These are phyloP conservation scores for Vandiemenella viatica DNA, from an alignment of 2,888 invertebrate genomes.

Conservation along the genomic window DNA sequence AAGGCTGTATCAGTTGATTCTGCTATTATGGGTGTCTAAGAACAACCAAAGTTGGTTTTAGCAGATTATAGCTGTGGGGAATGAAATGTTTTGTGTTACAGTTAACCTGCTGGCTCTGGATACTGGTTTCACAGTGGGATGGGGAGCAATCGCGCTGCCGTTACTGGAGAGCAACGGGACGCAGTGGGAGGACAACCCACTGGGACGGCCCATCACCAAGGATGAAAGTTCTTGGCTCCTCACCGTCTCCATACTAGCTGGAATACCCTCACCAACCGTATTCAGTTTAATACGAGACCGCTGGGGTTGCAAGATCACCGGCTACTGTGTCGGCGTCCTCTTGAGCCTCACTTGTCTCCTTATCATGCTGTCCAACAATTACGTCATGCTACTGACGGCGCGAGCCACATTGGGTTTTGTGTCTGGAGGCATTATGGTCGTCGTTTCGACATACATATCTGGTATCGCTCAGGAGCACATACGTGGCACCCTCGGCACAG, in stretches of 20 bases:
- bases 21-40: too few species aligned
- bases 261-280: constrained; percentile 22
- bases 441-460: constrained; percentile 43
- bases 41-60: too few species aligned
- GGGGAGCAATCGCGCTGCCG: constrained; percentile 41
- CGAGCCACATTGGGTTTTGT: constrained; percentile 39
- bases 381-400: constrained; percentile 20
- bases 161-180: constrained; percentile 29
- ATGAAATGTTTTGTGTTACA: too few species aligned
- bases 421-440: constrained; percentile 37
- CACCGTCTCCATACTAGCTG: constrained; percentile 38
- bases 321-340: constrained; percentile 1
- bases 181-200: constrained; percentile 31
- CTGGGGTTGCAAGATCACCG: constrained; percentile 2
- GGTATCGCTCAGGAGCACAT: constrained; percentile 42
- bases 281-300: constrained; percentile 2
- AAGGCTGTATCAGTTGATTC: too few species aligned
- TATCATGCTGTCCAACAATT: constrained; percentile 1
- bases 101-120: too few species aligned
- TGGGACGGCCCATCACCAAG: constrained; percentile 34
- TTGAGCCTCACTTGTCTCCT: too few species aligned
- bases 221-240: constrained; percentile 38
- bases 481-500: constrained; percentile 40
- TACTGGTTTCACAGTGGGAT: too few species aligned
- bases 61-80: too few species aligned